Conservation (phyloP, 2,113 vertebrate genomes). For the Epinephelus moara region DNA sequence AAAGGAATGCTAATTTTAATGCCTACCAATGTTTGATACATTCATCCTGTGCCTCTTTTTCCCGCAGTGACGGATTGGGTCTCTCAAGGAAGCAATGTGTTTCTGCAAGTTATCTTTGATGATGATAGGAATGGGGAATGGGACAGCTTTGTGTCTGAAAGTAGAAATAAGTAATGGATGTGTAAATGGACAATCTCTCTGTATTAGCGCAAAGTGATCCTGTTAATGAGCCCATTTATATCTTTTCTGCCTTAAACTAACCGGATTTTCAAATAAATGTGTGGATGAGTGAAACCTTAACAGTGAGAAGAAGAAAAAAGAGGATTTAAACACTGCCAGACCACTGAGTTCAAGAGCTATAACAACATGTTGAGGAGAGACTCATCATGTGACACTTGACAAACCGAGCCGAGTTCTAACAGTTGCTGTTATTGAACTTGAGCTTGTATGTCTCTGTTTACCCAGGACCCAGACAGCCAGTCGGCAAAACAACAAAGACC, state of each 20-base stretch:
- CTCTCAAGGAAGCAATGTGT: slow-evolving; percentile 11
- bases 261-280: not conserved
- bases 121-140: slow-evolving; percentile 10
- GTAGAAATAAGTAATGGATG: not conserved
- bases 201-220: not conserved
- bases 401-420: not conserved
- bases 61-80: not conserved
- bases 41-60: slow-evolving; percentile 28
- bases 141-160: slow-evolving; percentile 15
- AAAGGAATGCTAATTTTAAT: slow-evolving; percentile 24
- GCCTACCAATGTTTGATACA: slow-evolving; percentile 16
- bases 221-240: not conserved
- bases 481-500: slow-evolving; percentile 35
- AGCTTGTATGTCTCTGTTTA: slow-evolving; percentile 35
- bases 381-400: slow-evolving; percentile 15
- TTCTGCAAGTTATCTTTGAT: slow-evolving; percentile 21
- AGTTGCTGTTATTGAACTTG: slow-evolving; percentile 35
- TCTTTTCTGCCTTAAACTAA: not conserved
- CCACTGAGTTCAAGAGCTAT: not conserved
- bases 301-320: slow-evolving; percentile 1
- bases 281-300: not conserved
- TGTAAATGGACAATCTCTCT: not conserved
- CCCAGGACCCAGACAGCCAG: slow-evolving; percentile 25
- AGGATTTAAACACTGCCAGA: not conserved
- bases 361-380: not conserved